Evolutionary conservation across 2,888 invertebrate genomes (phyloP).

Genomic region (Perdita meconis): DNA sequence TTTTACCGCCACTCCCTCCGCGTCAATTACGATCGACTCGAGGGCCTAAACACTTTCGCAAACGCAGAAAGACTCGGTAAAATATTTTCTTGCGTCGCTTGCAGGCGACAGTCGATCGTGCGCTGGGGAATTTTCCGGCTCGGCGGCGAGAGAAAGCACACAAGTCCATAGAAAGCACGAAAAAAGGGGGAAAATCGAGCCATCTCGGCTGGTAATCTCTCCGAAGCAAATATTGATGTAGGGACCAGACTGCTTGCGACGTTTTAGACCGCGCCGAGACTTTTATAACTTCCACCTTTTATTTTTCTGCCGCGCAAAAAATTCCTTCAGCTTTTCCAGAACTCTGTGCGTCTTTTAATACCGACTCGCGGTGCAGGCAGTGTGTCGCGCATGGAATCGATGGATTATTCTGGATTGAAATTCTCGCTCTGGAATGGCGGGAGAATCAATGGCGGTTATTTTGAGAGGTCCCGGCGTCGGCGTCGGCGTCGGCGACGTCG

Average conservation of each 20-base stretch:
- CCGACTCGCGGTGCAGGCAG: neutral
- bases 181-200: slow-evolving; percentile 15
- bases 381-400: slow-evolving; percentile 18
- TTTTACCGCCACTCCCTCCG: slow-evolving; percentile 43
- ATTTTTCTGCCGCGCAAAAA: neutral
- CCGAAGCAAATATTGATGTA: slow-evolving; percentile 41
- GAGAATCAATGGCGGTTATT: slow-evolving; percentile 81
- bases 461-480: slow-evolving; percentile 73
- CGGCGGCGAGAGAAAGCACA: neutral
- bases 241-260: neutral
- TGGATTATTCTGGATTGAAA: slow-evolving; percentile 74
- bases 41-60: no score
- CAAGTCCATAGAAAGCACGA: slow-evolving; percentile 8
- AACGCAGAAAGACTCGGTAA: neutral
- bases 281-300: no score
- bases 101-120: no score
- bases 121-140: neutral
- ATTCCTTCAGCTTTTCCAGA: no score
- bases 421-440: slow-evolving; percentile 70
- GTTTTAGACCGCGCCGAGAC: neutral
- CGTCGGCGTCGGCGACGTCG: slow-evolving; percentile 36
- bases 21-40: slow-evolving; percentile 42
- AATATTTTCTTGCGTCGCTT: slow-evolving; percentile 1
- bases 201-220: slow-evolving; percentile 16
- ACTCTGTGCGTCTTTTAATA: no score